A percentile compares a stretch with the other conserved stretches of the same genome.
These are phyloP conservation scores for Melanostigma gelatinosum DNA, from an alignment of 2,113 vertebrate genomes.

Conservation along the genomic window DNA sequence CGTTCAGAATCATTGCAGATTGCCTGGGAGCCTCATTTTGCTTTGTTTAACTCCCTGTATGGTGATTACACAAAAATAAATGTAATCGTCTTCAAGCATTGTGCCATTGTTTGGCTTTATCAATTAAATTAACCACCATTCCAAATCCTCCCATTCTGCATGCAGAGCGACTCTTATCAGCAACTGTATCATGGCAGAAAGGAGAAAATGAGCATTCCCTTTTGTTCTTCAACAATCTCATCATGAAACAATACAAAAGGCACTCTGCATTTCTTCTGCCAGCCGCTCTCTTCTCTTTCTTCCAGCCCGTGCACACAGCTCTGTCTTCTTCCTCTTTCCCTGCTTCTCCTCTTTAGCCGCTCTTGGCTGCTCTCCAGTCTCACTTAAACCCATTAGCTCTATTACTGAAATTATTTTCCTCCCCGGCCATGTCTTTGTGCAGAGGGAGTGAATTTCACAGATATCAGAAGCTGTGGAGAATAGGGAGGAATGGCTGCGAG, in stretches of 20 bases:
- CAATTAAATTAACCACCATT: conserved; percentile 85
- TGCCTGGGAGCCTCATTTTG: conserved; percentile 67
- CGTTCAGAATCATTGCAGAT: conserved; percentile 47
- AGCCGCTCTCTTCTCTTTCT: conserved; percentile 66
- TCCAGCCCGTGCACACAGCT: conserved; percentile 69
- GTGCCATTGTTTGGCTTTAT: conserved; percentile 79
- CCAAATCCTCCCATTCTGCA: conserved; percentile 80
- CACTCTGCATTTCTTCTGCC: conserved; percentile 56
- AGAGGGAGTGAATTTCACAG: conserved; percentile 88
- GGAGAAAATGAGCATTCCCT: conserved; percentile 68
- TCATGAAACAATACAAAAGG: conserved; percentile 73
- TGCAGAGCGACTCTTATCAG: conserved; percentile 73
- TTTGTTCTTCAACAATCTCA: conserved; percentile 68
- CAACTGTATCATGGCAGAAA: conserved; percentile 74
- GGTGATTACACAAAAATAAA: conserved; percentile 78
- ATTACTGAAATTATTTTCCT: conserved; percentile 89
- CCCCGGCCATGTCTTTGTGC: conserved; percentile 84
- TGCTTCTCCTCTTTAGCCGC: conserved; percentile 74
- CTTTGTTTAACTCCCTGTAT: conserved; percentile 72
- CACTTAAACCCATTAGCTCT: conserved; percentile 89
- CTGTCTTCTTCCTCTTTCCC: conserved; percentile 57
- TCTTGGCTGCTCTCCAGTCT: conserved; percentile 86
- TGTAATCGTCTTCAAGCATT: conserved; percentile 72
- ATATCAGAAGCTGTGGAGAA: conserved; percentile 83
- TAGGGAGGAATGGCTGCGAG: conserved; percentile 64